Evolutionary conservation across 1,140 invertebrate species (phyloP), one percentile per base, ranked within the genome.

Genomic region (Sitodiplosis mosellana): DNA sequence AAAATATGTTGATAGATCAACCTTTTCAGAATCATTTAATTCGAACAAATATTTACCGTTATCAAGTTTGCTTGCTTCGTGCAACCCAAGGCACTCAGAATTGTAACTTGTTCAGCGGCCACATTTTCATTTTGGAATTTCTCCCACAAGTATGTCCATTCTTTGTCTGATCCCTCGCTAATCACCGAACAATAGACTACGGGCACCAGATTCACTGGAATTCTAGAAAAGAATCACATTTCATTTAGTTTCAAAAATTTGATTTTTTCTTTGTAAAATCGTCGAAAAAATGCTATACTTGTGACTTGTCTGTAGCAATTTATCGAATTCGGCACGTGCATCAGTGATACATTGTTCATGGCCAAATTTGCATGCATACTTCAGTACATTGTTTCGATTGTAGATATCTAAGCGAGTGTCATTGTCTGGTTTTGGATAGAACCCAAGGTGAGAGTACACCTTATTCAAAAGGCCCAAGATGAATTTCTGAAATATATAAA

Each of bases 81-180:
- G 48, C 78, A 80, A 8, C 74, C 74, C 11, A 78, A 66, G 0
- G 69, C 66, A 48, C 56, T 61, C n/a, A 78, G 57, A 58, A 80
- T 69, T 2, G 72, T 65, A 0, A 70, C 53, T 56, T 72, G 67
- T 52, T 78, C 74, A 33, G 64, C 66, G 2, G 69, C 60, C n/a
- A 75, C 55, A 8, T 66, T 65, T 52, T 68, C 64, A 5, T 49
- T 51, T 18, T 58, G 51, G 54, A 69, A 75, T 47, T 67, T 62
- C 2, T 63, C 52, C 62, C 69, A 76, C 45, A 77, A 60, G 20
- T 54, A 62, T n/a, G 70, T 51, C 52, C 69, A 76, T 45, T 76
- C 68, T 0, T 46, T 51, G 11, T 56, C 57, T 36, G 51, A 56
- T 8, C 71, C 71, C n/a, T 69, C 55, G 20, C 67, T 59, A 4